phyloP scores from a whole-genome alignment of 92 coral and sea anemone species.

The Pocillopora meandrina region DNA sequence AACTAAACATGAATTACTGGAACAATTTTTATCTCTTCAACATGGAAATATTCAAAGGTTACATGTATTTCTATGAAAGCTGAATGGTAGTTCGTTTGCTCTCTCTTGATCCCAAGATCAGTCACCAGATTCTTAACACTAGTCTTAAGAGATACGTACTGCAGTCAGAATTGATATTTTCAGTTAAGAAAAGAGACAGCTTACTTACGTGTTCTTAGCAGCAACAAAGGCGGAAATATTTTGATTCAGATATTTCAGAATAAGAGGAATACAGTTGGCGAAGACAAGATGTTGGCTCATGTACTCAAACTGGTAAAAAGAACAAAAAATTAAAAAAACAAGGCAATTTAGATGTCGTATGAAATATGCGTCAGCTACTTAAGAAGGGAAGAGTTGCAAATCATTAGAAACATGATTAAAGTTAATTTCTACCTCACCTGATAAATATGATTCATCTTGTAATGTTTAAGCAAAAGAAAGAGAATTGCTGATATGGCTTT shows the following conservation, averaged over 20 bases:
- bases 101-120: too few species aligned
- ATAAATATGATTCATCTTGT: slow-evolving; percentile 87
- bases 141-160: too few species aligned
- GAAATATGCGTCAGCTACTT: too few species aligned
- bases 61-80: too few species aligned
- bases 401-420: not conserved
- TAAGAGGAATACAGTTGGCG: slow-evolving; percentile 97
- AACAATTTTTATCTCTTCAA: too few species aligned
- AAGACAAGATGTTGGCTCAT: slow-evolving; percentile 96
- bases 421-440: slow-evolving; percentile 56
- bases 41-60: too few species aligned
- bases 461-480: slow-evolving; percentile 90
- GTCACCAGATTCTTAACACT: too few species aligned
- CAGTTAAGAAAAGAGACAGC: not conserved
- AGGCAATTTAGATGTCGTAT: not conserved
- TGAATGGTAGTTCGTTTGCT: too few species aligned
- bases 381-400: too few species aligned
- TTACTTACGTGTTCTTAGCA: slow-evolving; percentile 94
- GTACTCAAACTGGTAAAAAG: slow-evolving; percentile 81
- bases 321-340: not conserved
- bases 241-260: slow-evolving; percentile 94
- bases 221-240: slow-evolving; percentile 91
- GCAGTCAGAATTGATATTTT: not conserved
- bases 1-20: too few species aligned
- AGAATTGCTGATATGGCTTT: slow-evolving; percentile 91